Conservation (phyloP, 2,113 vertebrate species). For the Oncorhynchus clarkii region DNA sequence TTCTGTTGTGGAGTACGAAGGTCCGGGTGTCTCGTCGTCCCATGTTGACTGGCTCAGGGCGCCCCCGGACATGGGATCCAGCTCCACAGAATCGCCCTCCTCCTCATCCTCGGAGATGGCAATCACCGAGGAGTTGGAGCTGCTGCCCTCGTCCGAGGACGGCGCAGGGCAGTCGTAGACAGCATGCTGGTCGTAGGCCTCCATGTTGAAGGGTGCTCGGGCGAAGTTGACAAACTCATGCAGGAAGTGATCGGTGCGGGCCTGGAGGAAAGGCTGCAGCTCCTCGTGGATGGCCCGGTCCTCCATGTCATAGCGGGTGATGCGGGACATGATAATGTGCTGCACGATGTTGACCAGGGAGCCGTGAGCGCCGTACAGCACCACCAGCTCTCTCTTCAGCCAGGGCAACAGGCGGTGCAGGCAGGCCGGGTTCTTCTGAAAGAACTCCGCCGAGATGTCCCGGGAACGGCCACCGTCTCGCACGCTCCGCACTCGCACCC, state of each 20-base stretch:
- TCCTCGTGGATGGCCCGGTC: conserved; percentile 84
- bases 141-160: conserved; percentile 83
- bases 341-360: conserved; percentile 90
- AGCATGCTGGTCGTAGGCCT: conserved; percentile 89
- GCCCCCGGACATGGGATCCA: conserved; percentile 55
- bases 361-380: conserved; percentile 86
- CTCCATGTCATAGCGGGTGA: conserved; percentile 85
- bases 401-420: conserved; percentile 91
- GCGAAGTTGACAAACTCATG: conserved; percentile 94
- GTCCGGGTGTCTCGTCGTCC: conserved; percentile 94
- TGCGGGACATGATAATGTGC: conserved; percentile 89
- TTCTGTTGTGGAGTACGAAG: conserved; percentile 82
- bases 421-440: conserved; percentile 87
- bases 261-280: conserved; percentile 86
- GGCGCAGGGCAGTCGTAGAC: conserved; percentile 87
- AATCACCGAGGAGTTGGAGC: conserved; percentile 85
- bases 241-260: conserved; percentile 89
- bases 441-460: conserved; percentile 90
- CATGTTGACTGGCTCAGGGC: conserved; percentile 78
- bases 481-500: conserved; percentile 79
- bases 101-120: conserved; percentile 86
- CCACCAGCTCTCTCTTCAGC: conserved; percentile 87
- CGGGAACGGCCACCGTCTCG: conserved; percentile 86
- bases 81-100: conserved; percentile 41
- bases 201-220: conserved; percentile 90